phyloP scores from a whole-genome alignment of 2,888 invertebrate species.

The Caenorhabditis wallacei region DNA sequence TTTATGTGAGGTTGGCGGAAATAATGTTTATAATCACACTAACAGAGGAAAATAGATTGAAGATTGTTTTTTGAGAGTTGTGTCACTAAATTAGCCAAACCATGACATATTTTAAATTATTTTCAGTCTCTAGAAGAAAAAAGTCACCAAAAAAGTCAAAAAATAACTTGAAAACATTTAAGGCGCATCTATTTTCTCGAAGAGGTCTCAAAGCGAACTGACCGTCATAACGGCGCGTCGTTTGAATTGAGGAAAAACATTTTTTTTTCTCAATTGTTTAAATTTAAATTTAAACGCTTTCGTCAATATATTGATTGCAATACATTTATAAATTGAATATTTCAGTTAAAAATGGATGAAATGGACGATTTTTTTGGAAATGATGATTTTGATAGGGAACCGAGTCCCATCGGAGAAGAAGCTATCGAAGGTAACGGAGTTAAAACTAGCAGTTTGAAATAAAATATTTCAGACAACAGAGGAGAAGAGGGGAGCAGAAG shows the following conservation, averaged over 20 bases:
- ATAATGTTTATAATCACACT: no score
- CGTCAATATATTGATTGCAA: no score
- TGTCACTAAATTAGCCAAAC: no score
- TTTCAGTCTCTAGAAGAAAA: no score
- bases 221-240: constrained; percentile 16
- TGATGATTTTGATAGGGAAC: constrained; percentile 68
- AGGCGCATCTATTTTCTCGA: constrained; percentile 28
- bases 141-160: not conserved
- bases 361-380: constrained; percentile 71
- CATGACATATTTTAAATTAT: no score
- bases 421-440: constrained; percentile 48
- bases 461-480: constrained; percentile 35
- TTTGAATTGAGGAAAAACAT: constrained; percentile 8
- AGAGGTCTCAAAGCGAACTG: constrained; percentile 37
- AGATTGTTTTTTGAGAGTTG: no score
- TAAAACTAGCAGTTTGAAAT: not conserved
- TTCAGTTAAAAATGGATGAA: constrained; percentile 59
- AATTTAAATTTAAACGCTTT: no score
- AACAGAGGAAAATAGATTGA: no score
- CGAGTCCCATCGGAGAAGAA: constrained; percentile 62
- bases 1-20: no score
- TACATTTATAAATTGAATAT: not conserved
- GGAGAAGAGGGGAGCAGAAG: constrained; percentile 10
- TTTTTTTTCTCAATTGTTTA: no score
- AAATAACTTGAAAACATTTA: constrained; percentile 2